phyloP scores from a whole-genome alignment of 1,140 invertebrate genomes.

The Pomphorhynchus laevis region DNA sequence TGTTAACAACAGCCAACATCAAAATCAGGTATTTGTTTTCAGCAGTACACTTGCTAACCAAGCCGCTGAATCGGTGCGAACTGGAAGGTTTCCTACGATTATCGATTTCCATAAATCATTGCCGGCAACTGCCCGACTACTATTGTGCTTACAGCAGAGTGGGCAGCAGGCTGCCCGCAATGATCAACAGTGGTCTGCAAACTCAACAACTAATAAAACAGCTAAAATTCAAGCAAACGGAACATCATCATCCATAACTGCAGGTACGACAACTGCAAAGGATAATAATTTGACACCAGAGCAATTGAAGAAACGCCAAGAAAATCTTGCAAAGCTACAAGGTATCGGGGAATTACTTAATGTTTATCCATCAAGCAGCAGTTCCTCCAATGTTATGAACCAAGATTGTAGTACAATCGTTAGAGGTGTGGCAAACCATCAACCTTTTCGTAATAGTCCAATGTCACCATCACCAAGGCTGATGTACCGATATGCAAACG shows the following conservation, averaged over 20 bases:
- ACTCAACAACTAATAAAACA: constrained; percentile 28
- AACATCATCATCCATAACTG: too few species aligned
- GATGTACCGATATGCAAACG: too few species aligned
- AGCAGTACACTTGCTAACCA: constrained; percentile 63
- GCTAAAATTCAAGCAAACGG: too few species aligned
- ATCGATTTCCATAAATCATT: constrained; percentile 73
- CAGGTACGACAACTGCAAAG: constrained; percentile 74
- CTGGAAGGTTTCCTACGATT: constrained; percentile 51
- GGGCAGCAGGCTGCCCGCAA: background rate
- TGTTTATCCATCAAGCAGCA: too few species aligned
- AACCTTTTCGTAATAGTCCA: background rate
- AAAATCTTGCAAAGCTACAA: constrained; percentile 47
- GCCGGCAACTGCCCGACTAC: constrained; percentile 29
- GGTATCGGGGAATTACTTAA: constrained; percentile 68
- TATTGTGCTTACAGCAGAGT: background rate
- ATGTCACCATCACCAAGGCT: constrained; percentile 5
- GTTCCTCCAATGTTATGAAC: too few species aligned
- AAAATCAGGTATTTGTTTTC: constrained; percentile 89
- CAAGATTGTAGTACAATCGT: too few species aligned
- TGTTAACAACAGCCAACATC: constrained; percentile 57
- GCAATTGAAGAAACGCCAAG: constrained; percentile 57
- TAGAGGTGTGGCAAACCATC: constrained; percentile 3
- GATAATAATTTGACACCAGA: constrained; percentile 73
- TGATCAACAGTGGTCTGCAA: background rate
- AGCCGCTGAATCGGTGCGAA: constrained; percentile 51